These are phyloP conservation scores for Eleutherodactylus coqui DNA, from an alignment of 2,797 vertebrate genomes.

Conservation along the genomic window DNA sequence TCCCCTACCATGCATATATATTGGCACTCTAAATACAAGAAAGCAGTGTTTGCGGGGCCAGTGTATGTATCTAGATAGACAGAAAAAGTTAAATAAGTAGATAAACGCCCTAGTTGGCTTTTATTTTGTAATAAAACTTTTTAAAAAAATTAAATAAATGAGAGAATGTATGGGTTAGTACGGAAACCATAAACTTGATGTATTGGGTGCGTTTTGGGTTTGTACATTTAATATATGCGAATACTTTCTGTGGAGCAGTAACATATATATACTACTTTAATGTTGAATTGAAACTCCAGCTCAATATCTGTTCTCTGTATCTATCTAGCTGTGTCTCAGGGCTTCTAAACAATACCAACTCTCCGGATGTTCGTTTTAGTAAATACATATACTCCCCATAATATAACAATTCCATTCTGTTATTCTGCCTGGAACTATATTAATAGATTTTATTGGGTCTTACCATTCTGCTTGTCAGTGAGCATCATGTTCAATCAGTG, in stretches of 20 bases:
- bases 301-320: background rate
- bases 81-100: background rate
- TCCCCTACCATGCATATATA: background rate
- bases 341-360: background rate
- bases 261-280: background rate
- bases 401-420: too few species aligned
- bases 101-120: conserved; percentile 26
- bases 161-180: conserved; percentile 9
- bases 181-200: background rate
- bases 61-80: conserved; percentile 28
- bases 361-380: background rate
- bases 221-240: conserved; percentile 6
- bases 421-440: background rate
- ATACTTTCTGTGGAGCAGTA: background rate
- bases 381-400: background rate
- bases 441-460: too few species aligned
- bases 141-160: conserved; percentile 5
- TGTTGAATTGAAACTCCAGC: background rate
- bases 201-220: conserved; percentile 13
- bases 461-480: background rate
- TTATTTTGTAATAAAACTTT: conserved; percentile 46
- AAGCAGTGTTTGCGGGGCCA: conserved; percentile 2
- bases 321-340: background rate
- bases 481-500: background rate
- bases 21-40: background rate